A percentile compares a stretch with the other conserved stretches of the same genome.
Conservation (phyloP, 2,888 invertebrate species). For the Tipula confusa region DNA sequence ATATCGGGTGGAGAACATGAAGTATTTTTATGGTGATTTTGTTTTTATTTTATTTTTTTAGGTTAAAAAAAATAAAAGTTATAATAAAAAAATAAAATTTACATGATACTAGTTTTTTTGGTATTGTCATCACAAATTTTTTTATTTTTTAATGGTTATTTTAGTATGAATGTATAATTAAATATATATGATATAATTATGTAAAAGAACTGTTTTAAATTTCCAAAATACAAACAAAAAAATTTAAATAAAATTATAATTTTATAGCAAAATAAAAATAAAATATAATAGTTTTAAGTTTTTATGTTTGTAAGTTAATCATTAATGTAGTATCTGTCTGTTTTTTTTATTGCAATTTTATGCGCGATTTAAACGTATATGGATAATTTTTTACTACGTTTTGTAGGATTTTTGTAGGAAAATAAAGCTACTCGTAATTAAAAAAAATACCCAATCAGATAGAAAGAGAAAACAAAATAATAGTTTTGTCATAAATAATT, state of each 20-base stretch:
- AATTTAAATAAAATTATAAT: background rate
- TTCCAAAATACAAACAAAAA: background rate
- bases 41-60: background rate
- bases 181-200: background rate
- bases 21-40: background rate
- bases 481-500: too few species aligned
- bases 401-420: too few species aligned
- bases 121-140: background rate
- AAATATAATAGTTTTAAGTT: background rate
- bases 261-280: background rate
- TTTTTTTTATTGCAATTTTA: too few species aligned
- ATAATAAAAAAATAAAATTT: background rate
- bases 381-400: too few species aligned
- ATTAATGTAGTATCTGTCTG: background rate
- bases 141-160: background rate
- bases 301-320: background rate
- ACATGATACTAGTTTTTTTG: background rate
- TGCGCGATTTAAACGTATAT: too few species aligned
- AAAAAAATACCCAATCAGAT: too few species aligned
- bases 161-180: background rate
- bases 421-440: too few species aligned
- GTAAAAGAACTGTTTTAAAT: background rate
- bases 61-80: background rate
- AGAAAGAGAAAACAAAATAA: too few species aligned
- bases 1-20: background rate